Percentiles rank a stretch among this genome's conserved stretches.
These are phyloP conservation scores for Chymomyza procnemis DNA, from an alignment of 2,888 invertebrate genomes.

Conservation along the genomic window DNA sequence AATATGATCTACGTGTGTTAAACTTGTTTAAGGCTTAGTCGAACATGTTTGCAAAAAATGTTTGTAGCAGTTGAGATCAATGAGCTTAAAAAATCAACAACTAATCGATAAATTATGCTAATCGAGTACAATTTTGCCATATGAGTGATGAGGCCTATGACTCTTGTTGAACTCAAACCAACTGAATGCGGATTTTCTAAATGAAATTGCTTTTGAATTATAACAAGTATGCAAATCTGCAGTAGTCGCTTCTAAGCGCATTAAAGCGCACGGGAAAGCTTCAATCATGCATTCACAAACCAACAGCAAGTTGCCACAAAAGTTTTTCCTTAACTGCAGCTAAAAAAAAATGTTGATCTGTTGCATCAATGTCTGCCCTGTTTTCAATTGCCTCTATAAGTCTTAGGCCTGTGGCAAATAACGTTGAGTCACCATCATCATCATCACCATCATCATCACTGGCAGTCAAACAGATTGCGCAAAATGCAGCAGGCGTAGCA, in stretches of 20 bases:
- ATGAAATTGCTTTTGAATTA: too few species aligned
- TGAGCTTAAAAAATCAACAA: neutral
- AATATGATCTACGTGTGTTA: too few species aligned
- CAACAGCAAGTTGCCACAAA: neutral
- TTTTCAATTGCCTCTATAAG: neutral
- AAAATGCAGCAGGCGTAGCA: conserved; percentile 30
- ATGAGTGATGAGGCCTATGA: neutral
- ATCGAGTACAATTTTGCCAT: neutral
- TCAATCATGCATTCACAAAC: neutral
- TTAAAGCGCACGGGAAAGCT: neutral
- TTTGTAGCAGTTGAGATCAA: neutral
- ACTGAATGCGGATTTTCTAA: too few species aligned
- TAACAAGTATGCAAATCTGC: too few species aligned
- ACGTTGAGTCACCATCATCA: neutral
- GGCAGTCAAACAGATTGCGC: conserved; percentile 27
- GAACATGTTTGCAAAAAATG: too few species aligned
- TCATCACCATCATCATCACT: neutral
- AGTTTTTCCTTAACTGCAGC: neutral
- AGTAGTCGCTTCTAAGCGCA: neutral
- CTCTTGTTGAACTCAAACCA: neutral
- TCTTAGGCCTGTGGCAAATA: neutral
- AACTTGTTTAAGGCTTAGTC: too few species aligned
- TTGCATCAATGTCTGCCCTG: neutral
- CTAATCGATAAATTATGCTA: neutral
- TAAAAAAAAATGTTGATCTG: neutral